These are phyloP conservation scores for Galeopterus variegatus DNA, from an alignment of 2,113 vertebrate species.

Conservation along the genomic window DNA sequence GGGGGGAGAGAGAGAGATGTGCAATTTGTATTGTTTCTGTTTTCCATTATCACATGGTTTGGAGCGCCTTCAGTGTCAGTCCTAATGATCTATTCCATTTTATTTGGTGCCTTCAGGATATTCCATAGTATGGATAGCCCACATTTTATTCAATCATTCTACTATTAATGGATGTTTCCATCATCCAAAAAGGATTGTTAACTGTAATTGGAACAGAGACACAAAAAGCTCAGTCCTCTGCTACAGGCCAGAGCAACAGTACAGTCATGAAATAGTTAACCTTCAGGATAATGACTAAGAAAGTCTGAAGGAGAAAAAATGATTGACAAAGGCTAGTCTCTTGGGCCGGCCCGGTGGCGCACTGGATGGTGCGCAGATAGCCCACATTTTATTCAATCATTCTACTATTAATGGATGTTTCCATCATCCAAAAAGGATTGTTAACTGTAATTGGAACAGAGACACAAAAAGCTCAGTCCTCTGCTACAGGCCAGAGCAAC, in stretches of 20 bases:
- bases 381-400: neutral
- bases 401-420: neutral
- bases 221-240: neutral
- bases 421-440: neutral
- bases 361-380: too few species aligned
- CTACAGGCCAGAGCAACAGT: neutral
- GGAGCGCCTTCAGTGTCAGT: neutral
- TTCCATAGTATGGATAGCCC: neutral
- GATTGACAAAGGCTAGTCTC: neutral
- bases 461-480: neutral
- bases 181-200: neutral
- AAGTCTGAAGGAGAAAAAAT: neutral
- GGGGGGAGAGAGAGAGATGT: too few species aligned
- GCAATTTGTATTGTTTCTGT: neutral
- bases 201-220: neutral
- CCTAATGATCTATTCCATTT: neutral
- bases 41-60: neutral
- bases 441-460: neutral
- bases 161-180: neutral
- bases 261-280: neutral
- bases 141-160: neutral
- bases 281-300: neutral
- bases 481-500: neutral
- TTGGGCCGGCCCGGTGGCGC: too few species aligned
- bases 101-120: neutral